These are phyloP conservation scores for Cremastinae sp. DNA, from an alignment of 2,888 invertebrate genomes.

Conservation along the genomic window DNA sequence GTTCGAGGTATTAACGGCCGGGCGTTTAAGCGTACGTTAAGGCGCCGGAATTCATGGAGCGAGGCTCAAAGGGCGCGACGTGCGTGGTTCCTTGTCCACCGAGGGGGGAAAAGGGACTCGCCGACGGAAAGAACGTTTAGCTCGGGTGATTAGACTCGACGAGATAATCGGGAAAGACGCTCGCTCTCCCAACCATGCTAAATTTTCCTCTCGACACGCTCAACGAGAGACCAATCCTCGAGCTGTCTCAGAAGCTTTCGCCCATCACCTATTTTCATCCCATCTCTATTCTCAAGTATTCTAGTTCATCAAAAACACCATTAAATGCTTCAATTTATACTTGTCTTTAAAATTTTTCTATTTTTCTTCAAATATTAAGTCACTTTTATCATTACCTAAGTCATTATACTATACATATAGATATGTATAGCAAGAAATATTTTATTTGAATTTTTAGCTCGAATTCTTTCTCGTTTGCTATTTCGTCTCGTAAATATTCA, in stretches of 20 bases:
- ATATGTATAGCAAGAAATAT: no score
- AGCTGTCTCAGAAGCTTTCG: slow-evolving; percentile 29
- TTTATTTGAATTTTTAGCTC: no score
- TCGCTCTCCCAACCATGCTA: slow-evolving; percentile 44
- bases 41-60: slow-evolving; percentile 66
- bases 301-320: neutral
- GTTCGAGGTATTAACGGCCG: slow-evolving; percentile 70
- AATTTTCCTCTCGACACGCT: slow-evolving; percentile 50
- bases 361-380: slow-evolving; percentile 17
- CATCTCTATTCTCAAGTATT: slow-evolving; percentile 34
- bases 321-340: slow-evolving; percentile 3
- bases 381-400: no score
- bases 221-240: slow-evolving; percentile 29
- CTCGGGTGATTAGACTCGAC: slow-evolving; percentile 75
- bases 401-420: no score
- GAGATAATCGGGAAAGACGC: slow-evolving; percentile 78
- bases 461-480: slow-evolving; percentile 5
- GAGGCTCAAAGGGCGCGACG: slow-evolving; percentile 59
- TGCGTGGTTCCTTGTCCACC: slow-evolving; percentile 51
- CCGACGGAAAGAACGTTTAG: slow-evolving; percentile 61
- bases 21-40: slow-evolving; percentile 70
- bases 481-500: slow-evolving; percentile 76
- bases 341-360: no score
- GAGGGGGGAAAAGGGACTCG: neutral
- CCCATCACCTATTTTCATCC: slow-evolving; percentile 1